Evolutionary conservation across 1,140 invertebrate species (phyloP).

Genomic region (Brachionus calyciflorus): DNA sequence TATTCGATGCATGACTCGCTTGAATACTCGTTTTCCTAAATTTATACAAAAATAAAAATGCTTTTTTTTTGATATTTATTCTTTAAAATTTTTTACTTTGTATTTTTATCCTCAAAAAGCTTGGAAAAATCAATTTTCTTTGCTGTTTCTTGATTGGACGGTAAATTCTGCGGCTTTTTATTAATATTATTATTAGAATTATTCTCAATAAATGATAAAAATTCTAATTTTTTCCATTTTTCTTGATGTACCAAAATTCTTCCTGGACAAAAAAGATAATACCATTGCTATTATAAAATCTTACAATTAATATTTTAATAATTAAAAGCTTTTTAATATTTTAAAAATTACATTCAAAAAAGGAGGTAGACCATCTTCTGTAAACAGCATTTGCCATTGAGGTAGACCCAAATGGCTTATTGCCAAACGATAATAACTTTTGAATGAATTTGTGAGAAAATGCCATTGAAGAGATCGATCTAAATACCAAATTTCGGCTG

Average conservation of each 20-base stretch:
- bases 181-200: not conserved
- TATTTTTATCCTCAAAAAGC: constrained; percentile 40
- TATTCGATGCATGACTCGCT: not conserved
- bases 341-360: constrained; percentile 76
- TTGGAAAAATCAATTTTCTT: constrained; percentile 43
- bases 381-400: constrained; percentile 80
- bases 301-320: too few relatives aligned
- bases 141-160: not conserved
- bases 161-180: not conserved
- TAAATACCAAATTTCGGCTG: constrained; percentile 66
- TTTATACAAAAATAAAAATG: not conserved
- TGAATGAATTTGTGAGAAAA: constrained; percentile 77
- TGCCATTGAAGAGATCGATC: constrained; percentile 69
- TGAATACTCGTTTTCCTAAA: not conserved
- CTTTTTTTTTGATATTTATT: not conserved
- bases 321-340: too few relatives aligned
- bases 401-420: constrained; percentile 82
- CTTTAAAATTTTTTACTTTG: not conserved
- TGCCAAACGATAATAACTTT: constrained; percentile 70
- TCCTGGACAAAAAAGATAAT: constrained; percentile 19
- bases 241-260: constrained; percentile 33
- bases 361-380: constrained; percentile 71
- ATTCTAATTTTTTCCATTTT: constrained; percentile 40
- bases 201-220: not conserved
- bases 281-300: constrained; percentile 38